These are phyloP conservation scores for Pentalonia nigronervosa DNA, from an alignment of 1,140 invertebrate species.

Conservation along the genomic window DNA sequence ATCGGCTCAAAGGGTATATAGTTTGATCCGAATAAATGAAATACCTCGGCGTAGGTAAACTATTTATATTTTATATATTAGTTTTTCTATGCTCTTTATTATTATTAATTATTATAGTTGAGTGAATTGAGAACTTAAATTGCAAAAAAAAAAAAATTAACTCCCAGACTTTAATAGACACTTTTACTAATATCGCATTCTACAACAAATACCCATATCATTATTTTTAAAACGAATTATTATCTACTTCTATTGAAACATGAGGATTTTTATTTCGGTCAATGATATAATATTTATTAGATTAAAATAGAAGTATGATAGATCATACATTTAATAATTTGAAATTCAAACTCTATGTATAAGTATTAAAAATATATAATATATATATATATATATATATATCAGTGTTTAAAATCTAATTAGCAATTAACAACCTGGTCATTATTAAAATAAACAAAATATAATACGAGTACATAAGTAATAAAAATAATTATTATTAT, in stretches of 20 bases:
- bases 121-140: background rate
- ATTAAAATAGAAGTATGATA: background rate
- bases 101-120: background rate
- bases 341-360: background rate
- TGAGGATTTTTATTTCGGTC: background rate
- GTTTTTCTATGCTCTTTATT: background rate
- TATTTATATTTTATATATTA: background rate
- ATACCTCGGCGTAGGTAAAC: background rate
- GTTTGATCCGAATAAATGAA: background rate
- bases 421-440: background rate
- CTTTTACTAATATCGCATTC: background rate
- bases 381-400: background rate
- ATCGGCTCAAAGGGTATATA: constrained; percentile 1
- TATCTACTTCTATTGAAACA: background rate
- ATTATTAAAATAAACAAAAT: background rate
- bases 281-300: background rate
- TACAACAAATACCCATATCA: background rate
- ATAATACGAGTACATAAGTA: background rate
- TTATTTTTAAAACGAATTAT: background rate
- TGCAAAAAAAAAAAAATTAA: background rate
- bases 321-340: background rate
- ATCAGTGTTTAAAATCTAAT: background rate
- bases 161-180: too few relatives aligned
- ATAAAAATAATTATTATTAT: background rate
- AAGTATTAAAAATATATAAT: background rate